Conservation (phyloP, 2,888 invertebrate species). For the Caenorhabditis imperialis region DNA sequence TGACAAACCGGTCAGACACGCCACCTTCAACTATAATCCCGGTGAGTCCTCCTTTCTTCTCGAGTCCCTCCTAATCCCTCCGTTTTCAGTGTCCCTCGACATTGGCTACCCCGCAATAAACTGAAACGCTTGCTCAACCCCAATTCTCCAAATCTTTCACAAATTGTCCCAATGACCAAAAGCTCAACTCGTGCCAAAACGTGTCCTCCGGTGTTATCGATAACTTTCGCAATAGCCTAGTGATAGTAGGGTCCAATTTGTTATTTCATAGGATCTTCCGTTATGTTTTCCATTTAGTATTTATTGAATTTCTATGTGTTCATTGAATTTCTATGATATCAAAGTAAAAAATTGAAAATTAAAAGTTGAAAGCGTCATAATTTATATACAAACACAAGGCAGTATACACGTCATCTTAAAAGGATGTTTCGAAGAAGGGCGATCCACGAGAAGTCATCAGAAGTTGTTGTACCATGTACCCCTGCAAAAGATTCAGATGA, state of each 20-base stretch:
- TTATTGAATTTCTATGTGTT: slow-evolving; percentile 6
- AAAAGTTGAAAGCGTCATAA: slow-evolving; percentile 15
- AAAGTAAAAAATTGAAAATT: slow-evolving; percentile 11
- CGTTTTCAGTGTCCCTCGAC: slow-evolving; percentile 65
- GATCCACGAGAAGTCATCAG: slow-evolving; percentile 36
- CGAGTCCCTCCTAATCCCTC: slow-evolving; percentile 11
- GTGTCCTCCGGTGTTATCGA: slow-evolving; percentile 38
- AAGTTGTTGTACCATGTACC: slow-evolving; percentile 51
- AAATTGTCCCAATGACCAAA: slow-evolving; percentile 14
- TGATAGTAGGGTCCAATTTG: slow-evolving; percentile 8
- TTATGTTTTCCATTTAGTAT: slow-evolving; percentile 21
- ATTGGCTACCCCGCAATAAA: slow-evolving; percentile 75
- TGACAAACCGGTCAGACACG: slow-evolving; percentile 47
- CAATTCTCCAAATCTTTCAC: slow-evolving; percentile 10
- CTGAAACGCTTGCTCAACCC: slow-evolving; percentile 45
- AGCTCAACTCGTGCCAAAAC: slow-evolving; percentile 39
- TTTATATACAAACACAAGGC: slow-evolving; percentile 27
- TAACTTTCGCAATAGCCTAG: slow-evolving; percentile 29
- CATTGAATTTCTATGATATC: slow-evolving; percentile 6
- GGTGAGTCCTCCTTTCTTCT: slow-evolving; percentile 19
- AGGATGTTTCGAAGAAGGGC: slow-evolving; percentile 36
- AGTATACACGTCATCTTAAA: slow-evolving; percentile 23
- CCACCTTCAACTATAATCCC: slow-evolving; percentile 58
- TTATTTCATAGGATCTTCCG: slow-evolving; percentile 35
- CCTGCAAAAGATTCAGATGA: slow-evolving; percentile 33